Percentiles rank a stretch among this genome's conserved stretches.
Conservation (phyloP, 2,888 invertebrate species). For the Limnephilus rhombicus region DNA sequence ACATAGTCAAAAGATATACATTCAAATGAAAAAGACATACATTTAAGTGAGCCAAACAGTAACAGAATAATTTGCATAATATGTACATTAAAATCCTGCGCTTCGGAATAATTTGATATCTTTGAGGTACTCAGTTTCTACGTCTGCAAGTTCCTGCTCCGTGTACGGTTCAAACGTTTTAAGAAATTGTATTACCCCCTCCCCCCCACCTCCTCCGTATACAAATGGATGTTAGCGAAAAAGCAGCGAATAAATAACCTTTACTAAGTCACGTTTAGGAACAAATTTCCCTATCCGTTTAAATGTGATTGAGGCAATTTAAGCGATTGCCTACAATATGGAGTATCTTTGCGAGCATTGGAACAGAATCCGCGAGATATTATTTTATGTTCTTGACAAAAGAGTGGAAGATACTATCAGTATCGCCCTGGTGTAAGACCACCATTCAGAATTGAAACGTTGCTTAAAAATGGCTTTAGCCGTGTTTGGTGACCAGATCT, state of each 20-base stretch:
- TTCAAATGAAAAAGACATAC: background rate
- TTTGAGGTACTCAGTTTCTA: background rate
- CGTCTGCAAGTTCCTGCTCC: background rate
- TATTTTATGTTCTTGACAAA: background rate
- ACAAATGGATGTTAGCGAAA: conserved; percentile 3
- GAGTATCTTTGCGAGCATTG: conserved; percentile 3
- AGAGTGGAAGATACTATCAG: too few relatives aligned
- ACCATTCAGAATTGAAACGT: too few relatives aligned
- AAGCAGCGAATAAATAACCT: conserved; percentile 23
- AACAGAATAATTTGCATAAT: background rate
- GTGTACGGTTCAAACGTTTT: background rate
- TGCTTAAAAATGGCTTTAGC: too few relatives aligned
- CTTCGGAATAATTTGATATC: background rate
- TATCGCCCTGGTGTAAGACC: too few relatives aligned
- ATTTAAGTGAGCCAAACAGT: background rate
- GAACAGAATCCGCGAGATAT: background rate
- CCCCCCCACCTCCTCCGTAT: too few relatives aligned
- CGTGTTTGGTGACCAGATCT: too few relatives aligned
- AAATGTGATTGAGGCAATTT: conserved; percentile 37
- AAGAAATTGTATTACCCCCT: background rate
- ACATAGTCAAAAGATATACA: background rate
- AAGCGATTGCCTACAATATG: conserved; percentile 34
- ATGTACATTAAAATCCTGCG: background rate
- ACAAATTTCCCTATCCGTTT: conserved; percentile 30
- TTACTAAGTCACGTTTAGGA: conserved; percentile 32